These are phyloP conservation scores for Eulithis testata DNA, from an alignment of 2,888 invertebrate species.

Conservation along the genomic window DNA sequence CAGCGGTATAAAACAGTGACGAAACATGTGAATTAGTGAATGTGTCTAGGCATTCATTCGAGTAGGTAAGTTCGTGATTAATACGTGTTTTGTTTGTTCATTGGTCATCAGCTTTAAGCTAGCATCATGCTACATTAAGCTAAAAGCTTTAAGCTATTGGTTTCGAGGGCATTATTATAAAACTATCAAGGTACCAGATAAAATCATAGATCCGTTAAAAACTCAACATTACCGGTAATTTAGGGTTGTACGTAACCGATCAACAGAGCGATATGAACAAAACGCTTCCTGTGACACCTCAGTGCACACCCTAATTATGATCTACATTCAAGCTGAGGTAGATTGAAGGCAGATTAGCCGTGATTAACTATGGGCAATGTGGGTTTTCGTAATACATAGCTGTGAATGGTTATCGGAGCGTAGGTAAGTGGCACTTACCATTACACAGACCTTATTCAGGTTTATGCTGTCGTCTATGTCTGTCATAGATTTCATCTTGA, in stretches of 20 bases:
- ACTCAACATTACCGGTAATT: conserved; percentile 48
- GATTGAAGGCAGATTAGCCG: conserved; percentile 72
- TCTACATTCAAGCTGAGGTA: conserved; percentile 65
- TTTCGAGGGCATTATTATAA: conserved; percentile 24
- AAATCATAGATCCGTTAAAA: conserved; percentile 37
- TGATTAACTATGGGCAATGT: conserved; percentile 66
- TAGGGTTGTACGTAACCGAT: conserved; percentile 58
- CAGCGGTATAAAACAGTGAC: too few relatives aligned
- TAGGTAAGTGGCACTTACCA: conserved; percentile 25
- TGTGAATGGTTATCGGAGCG: conserved; percentile 25
- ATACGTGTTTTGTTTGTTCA: too few relatives aligned
- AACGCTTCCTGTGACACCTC: conserved; percentile 71
- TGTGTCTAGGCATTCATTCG: too few relatives aligned
- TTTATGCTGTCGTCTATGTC: conserved; percentile 3
- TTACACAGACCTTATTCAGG: conserved; percentile 1
- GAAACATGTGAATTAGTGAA: too few relatives aligned
- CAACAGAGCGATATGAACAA: conserved; percentile 69
- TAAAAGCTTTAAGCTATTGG: conserved; percentile 3
- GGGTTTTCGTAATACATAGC: conserved; percentile 51
- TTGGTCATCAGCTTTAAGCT: too few relatives aligned
- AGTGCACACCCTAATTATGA: conserved; percentile 75
- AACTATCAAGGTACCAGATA: conserved; percentile 24
- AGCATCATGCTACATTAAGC: background rate
- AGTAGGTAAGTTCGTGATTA: too few relatives aligned
- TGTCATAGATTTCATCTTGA: background rate